A percentile compares a stretch with the other conserved stretches of the same genome.
phyloP scores from a whole-genome alignment of 2,888 invertebrate species.

The Macrophya annulata region DNA sequence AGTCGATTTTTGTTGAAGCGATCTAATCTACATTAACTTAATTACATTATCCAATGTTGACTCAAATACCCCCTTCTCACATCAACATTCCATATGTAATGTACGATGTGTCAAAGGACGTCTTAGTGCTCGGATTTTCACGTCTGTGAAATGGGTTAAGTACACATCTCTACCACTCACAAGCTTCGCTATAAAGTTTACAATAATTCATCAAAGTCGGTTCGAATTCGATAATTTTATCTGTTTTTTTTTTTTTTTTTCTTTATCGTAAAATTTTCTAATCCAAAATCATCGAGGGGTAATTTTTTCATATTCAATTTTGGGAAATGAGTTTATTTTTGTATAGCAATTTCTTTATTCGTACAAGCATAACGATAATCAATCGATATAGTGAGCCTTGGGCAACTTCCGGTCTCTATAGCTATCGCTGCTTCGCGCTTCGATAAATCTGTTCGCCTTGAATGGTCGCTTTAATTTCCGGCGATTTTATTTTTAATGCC shows the following conservation, averaged over 20 bases:
- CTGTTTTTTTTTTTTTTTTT: too few relatives aligned
- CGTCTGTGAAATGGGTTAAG: slow-evolving; percentile 11
- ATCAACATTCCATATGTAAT: not conserved
- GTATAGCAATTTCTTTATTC: not conserved
- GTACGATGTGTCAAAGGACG: not conserved
- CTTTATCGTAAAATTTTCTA: not conserved
- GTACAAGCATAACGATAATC: not conserved
- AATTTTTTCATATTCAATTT: not conserved
- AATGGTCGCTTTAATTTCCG: slow-evolving; percentile 36
- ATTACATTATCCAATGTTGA: slow-evolving; percentile 47
- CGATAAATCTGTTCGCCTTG: slow-evolving; percentile 5
- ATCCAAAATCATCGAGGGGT: not conserved
- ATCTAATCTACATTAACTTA: not conserved
- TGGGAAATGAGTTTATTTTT: not conserved
- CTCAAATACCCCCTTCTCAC: slow-evolving; percentile 2
- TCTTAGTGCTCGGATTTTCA: not conserved
- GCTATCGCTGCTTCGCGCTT: not conserved
- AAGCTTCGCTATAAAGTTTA: not conserved
- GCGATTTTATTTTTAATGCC: slow-evolving; percentile 24
- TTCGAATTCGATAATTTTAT: not conserved
- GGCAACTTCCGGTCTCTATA: not conserved
- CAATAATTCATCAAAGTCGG: not conserved
- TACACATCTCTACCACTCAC: not conserved
- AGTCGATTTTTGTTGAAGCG: too few relatives aligned
- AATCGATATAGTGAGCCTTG: slow-evolving; percentile 20